Base-by-base conservation (phyloP, 2,888 invertebrate genomes). In the Callyntrura sp. region DNA sequence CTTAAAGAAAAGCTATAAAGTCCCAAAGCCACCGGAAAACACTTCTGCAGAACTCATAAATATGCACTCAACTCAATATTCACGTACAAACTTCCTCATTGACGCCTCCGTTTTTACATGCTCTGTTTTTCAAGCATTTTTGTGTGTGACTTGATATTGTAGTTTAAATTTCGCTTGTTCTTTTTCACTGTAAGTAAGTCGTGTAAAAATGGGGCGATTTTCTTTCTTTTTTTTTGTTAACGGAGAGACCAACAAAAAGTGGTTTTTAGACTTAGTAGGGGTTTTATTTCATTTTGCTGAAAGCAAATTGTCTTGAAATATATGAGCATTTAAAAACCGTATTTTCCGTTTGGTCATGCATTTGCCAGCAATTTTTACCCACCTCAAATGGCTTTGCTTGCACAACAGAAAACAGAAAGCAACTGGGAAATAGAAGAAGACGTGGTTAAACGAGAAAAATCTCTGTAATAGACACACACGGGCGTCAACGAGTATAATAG, bases 1-100 rank as follows among this genome's bases (percentile, higher is more conserved):
- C 11, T 12, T 48, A 23, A 6, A 35, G 57, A 28, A 28, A 12
- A 78, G 17, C 57, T 35, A 35, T 4, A 35, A 35, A 79, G 1
- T 60, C n/a, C 20, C 8, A 81, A 28, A 68, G 35, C 20, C 35
- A 60, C 8, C 43, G 3, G 20, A 43, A 81, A 43, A 60, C 25
- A 5, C 81, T 43, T 60, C 17, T 23, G 43, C 35, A 5, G 57
- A 81, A 14, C 20, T 43, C 20, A 12, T 3, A 35, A 60, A 60
- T n/a, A 23, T 17, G n/a, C n/a, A n/a, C n/a, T 57, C 23, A 14
- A 14, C 62, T 25, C 62, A 62, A 62, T 25, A 62, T 35, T 35
- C 25, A 62, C 25, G 35, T 35, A 68, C n/a, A 76, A 23, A 86
- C 86, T 86, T 86, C 86, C 86, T 86, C 79, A 79, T 86, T 51